Percentiles rank a stretch among this genome's conserved stretches.
Evolutionary conservation across 2,888 invertebrate genomes (phyloP).

Genomic region (Mamestra brassicae): DNA sequence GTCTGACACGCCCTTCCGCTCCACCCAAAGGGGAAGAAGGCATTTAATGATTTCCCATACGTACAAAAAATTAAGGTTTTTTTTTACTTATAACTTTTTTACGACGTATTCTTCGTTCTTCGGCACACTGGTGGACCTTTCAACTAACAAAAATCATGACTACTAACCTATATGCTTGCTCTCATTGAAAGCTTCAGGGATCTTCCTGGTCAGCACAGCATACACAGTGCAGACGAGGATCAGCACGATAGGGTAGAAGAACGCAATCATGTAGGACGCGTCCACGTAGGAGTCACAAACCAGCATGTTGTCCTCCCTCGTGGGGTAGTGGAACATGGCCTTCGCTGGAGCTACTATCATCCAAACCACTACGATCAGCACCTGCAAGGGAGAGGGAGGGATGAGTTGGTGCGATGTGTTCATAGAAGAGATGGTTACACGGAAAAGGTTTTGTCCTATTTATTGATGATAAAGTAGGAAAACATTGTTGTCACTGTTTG

Average conservation of each 20-base stretch:
- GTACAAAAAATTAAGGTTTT: too few relatives aligned
- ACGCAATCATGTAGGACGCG: slow-evolving; percentile 98
- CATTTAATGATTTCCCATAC: too few relatives aligned
- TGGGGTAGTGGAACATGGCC: slow-evolving; percentile 97
- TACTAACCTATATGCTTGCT: slow-evolving; percentile 98
- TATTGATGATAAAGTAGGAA: background rate
- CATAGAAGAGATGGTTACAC: too few relatives aligned
- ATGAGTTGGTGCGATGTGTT: background rate
- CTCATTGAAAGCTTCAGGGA: slow-evolving; percentile 99
- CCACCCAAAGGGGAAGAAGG: too few relatives aligned
- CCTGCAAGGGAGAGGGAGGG: slow-evolving; percentile 84
- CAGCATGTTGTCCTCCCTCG: slow-evolving; percentile 97
- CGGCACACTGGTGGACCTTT: too few relatives aligned
- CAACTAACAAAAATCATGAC: background rate
- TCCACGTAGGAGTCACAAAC: slow-evolving; percentile 98
- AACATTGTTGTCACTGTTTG: background rate
- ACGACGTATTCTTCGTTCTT: too few relatives aligned
- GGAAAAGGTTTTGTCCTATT: background rate
- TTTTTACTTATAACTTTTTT: too few relatives aligned
- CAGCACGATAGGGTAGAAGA: slow-evolving; percentile 97
- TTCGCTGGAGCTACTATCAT: slow-evolving; percentile 97
- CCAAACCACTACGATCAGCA: slow-evolving; percentile 97
- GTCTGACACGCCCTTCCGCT: too few relatives aligned
- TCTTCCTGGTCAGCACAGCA: slow-evolving; percentile 98
- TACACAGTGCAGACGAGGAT: slow-evolving; percentile 98